These are phyloP conservation scores for Lamprologus lemairii DNA, from an alignment of 2,113 vertebrate species.

Conservation along the genomic window DNA sequence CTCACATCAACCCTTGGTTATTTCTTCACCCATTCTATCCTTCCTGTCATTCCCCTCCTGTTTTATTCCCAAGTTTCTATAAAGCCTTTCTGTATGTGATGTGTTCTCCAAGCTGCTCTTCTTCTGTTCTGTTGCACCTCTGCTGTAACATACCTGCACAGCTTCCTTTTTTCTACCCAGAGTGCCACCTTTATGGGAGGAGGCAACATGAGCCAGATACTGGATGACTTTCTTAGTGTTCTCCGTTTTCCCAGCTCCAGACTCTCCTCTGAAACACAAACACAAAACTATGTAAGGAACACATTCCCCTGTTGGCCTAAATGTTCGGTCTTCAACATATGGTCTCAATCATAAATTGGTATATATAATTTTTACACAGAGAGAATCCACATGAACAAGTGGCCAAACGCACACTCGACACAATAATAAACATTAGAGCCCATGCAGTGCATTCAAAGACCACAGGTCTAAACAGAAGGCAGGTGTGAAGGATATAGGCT, in stretches of 20 bases:
- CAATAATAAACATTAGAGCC: background rate
- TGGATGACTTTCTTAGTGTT: constrained; percentile 94
- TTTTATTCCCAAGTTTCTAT: background rate
- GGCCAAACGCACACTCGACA: background rate
- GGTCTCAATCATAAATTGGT: background rate
- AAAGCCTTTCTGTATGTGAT: background rate
- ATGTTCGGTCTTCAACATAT: background rate
- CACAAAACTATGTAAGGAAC: background rate
- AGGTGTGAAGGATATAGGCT: constrained; percentile 34
- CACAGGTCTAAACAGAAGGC: constrained; percentile 28
- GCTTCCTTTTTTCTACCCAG: constrained; percentile 65
- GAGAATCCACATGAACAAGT: background rate
- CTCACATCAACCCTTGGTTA: background rate
- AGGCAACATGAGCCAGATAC: constrained; percentile 86
- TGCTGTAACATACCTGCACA: constrained; percentile 45
- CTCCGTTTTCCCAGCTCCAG: constrained; percentile 89
- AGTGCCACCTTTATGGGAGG: constrained; percentile 76
- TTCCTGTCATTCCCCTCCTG: background rate
- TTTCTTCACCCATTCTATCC: background rate
- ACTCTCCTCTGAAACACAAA: constrained; percentile 77
- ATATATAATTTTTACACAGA: background rate
- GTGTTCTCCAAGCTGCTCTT: background rate
- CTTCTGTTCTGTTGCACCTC: background rate
- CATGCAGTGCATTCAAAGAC: constrained; percentile 15
- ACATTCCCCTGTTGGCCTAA: background rate